Evolutionary conservation across 2,797 vertebrate genomes (phyloP).

Genomic region (Hafferia zeledoni): DNA sequence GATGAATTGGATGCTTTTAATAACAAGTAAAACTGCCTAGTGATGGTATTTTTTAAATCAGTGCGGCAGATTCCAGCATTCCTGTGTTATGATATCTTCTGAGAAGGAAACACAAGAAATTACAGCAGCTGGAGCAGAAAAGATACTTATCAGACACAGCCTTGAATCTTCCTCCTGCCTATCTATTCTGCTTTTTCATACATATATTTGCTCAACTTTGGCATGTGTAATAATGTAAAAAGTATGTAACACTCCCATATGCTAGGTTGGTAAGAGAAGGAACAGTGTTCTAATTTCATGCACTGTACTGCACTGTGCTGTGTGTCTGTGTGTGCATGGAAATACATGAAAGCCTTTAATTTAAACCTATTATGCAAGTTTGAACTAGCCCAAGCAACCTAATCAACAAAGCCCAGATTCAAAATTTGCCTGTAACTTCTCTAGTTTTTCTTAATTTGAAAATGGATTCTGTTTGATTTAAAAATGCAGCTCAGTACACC

Average conservation of each 20-base stretch:
- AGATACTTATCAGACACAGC: not conserved
- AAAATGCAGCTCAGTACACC: not conserved
- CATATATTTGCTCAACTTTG: not conserved
- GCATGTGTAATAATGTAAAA: not conserved
- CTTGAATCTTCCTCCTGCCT: not conserved
- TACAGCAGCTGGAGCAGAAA: not conserved
- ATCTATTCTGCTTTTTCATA: not conserved
- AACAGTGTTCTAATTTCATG: not conserved
- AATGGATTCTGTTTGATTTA: not conserved
- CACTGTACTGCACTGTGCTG: not conserved
- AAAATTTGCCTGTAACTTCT: not conserved
- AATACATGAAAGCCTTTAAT: not conserved
- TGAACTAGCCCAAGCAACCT: not conserved
- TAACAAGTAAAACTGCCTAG: not conserved
- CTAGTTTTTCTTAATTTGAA: not conserved
- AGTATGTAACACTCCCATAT: not conserved
- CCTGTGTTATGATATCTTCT: not conserved
- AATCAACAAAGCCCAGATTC: not conserved
- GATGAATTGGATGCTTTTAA: not conserved
- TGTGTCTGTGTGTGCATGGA: not conserved
- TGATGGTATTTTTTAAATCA: not conserved
- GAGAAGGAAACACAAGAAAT: not conserved
- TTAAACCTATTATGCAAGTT: not conserved
- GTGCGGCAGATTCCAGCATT: not conserved
- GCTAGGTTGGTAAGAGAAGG: not conserved